phyloP scores from a whole-genome alignment of 2,888 invertebrate species.

The Luffia ferchaultella region DNA sequence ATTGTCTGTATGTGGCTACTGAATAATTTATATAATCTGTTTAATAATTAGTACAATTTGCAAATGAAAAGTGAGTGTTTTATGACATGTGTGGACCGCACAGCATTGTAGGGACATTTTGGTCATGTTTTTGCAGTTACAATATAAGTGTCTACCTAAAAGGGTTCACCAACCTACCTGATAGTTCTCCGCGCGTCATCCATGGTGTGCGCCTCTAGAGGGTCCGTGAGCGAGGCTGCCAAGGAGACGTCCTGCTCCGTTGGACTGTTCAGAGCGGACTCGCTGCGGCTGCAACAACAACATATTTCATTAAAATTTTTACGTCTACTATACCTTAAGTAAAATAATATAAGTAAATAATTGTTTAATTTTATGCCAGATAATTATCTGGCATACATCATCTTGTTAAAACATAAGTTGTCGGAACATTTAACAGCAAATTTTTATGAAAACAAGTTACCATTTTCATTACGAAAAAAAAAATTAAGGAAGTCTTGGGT shows the following conservation, averaged over 20 bases:
- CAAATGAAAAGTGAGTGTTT: too few relatives aligned
- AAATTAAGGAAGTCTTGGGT: too few relatives aligned
- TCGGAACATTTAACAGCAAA: neutral
- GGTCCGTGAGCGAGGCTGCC: slow-evolving; percentile 61
- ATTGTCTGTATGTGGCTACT: too few relatives aligned
- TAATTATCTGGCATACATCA: neutral
- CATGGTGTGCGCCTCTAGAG: slow-evolving; percentile 68
- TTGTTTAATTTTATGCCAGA: neutral
- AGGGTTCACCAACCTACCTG: too few relatives aligned
- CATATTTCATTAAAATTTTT: neutral
- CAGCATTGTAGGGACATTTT: too few relatives aligned
- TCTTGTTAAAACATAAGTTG: neutral
- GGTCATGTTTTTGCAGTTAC: too few relatives aligned
- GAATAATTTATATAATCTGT: too few relatives aligned
- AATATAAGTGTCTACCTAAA: too few relatives aligned
- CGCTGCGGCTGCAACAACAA: slow-evolving; percentile 43
- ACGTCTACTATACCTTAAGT: too few relatives aligned
- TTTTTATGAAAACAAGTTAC: neutral
- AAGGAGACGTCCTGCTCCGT: slow-evolving; percentile 62
- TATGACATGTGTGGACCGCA: too few relatives aligned
- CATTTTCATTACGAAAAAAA: neutral
- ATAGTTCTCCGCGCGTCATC: slow-evolving; percentile 76
- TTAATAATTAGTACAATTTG: too few relatives aligned
- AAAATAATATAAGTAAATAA: neutral
- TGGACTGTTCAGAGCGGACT: slow-evolving; percentile 62